phyloP scores from a whole-genome alignment of 2,113 vertebrate species.

The Ctenomys sociabilis region DNA sequence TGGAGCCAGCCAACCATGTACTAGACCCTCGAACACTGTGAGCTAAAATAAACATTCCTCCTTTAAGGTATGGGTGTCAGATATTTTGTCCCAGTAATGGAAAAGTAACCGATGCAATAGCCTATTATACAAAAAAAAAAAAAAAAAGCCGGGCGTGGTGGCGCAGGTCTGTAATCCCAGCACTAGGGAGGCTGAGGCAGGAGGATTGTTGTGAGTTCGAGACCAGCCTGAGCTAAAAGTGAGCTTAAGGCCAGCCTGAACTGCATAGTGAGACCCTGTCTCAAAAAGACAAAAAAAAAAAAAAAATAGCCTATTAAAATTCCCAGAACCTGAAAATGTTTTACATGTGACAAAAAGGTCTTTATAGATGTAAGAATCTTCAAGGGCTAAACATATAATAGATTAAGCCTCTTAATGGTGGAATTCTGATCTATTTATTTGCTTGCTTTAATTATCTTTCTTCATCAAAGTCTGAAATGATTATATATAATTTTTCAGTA shows the following conservation, averaged over 20 bases:
- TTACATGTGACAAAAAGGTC: not conserved
- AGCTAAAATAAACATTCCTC: not conserved
- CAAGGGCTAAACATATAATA: not conserved
- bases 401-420: not conserved
- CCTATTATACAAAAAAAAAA: too few relatives aligned
- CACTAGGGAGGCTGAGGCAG: too few relatives aligned
- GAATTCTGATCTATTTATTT: not conserved
- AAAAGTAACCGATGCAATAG: not conserved
- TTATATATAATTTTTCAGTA: too few relatives aligned
- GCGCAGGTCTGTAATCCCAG: too few relatives aligned
- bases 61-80: not conserved
- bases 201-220: too few relatives aligned
- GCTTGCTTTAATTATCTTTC: not conserved
- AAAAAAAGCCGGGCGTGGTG: too few relatives aligned
- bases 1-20: not conserved
- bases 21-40: not conserved
- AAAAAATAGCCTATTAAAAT: not conserved
- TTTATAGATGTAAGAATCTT: not conserved
- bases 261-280: too few relatives aligned
- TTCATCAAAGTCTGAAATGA: not conserved
- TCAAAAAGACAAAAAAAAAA: too few relatives aligned
- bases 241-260: too few relatives aligned
- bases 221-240: too few relatives aligned
- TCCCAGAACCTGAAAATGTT: not conserved
- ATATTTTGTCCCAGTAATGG: not conserved